A percentile compares a stretch with the other conserved stretches of the same genome.
Conservation (phyloP, 2,797 vertebrate genomes). For the Varecia variegata region DNA sequence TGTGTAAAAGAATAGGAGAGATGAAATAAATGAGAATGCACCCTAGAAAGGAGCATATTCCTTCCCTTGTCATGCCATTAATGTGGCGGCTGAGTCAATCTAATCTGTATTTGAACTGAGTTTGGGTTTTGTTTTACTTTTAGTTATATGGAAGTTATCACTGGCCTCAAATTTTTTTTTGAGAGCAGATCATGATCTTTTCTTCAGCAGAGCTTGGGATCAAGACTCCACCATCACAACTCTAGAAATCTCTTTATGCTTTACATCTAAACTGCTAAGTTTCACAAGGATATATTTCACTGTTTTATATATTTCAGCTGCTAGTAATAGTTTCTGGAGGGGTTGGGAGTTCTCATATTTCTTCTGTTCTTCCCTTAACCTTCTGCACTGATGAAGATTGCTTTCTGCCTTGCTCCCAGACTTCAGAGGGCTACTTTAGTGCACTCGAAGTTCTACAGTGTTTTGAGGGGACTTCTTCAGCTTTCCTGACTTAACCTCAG, state of each 20-base stretch:
- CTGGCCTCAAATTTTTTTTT: not conserved
- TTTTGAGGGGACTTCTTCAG: not conserved
- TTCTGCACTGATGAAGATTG: not conserved
- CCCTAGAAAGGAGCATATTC: not conserved
- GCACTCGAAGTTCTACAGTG: not conserved
- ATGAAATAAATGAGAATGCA: not conserved
- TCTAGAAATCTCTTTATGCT: not conserved
- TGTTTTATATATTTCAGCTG: not conserved
- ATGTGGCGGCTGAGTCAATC: not conserved
- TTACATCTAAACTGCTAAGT: not conserved
- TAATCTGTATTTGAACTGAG: not conserved
- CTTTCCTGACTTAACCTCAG: not conserved
- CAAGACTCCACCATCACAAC: not conserved
- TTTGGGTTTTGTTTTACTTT: not conserved
- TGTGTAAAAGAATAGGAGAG: not conserved
- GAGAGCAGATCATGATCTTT: not conserved
- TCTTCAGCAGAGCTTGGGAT: not conserved
- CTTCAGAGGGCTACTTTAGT: not conserved
- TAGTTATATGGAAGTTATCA: not conserved
- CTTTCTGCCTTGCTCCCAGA: not conserved
- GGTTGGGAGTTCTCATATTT: not conserved
- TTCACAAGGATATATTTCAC: not conserved
- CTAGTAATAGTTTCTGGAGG: not conserved
- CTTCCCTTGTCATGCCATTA: no score
- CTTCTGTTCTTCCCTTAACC: not conserved